Conservation (phyloP, 2,797 vertebrate species). For the Phrynocephalus forsythii region DNA sequence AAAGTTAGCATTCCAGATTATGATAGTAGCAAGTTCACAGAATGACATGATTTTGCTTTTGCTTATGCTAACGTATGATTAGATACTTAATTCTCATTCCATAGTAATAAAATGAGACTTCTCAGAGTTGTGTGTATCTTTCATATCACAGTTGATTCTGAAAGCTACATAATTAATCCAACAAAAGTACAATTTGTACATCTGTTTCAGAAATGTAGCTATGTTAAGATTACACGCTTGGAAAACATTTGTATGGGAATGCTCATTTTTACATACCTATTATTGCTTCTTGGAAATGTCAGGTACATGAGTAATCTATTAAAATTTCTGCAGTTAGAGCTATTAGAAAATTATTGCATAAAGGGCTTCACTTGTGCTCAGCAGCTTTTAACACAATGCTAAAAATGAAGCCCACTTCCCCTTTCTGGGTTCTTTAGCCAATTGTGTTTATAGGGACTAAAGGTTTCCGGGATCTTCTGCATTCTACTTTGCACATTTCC, state of each 20-base stretch:
- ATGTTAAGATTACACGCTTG: conserved; percentile 58
- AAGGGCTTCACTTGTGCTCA: conserved; percentile 62
- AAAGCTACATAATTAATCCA: conserved; percentile 47
- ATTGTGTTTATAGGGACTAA: conserved; percentile 49
- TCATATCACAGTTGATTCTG: conserved; percentile 44
- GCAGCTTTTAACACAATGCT: conserved; percentile 38
- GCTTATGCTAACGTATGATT: conserved; percentile 57
- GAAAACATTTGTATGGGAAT: conserved; percentile 41
- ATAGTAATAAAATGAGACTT: conserved; percentile 66
- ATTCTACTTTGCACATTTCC: conserved; percentile 63
- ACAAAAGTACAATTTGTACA: conserved; percentile 57
- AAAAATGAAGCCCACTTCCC: conserved; percentile 2
- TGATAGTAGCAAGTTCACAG: conserved; percentile 50
- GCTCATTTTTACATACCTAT: conserved; percentile 29
- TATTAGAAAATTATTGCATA: conserved; percentile 63
- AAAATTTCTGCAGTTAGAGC: conserved; percentile 60
- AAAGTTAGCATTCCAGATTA: conserved; percentile 26
- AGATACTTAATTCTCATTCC: conserved; percentile 45
- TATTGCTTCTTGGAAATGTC: conserved; percentile 47
- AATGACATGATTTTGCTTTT: conserved; percentile 56
- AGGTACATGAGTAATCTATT: conserved; percentile 47
- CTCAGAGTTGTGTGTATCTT: conserved; percentile 54
- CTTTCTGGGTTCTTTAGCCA: conserved; percentile 47
- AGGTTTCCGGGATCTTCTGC: conserved; percentile 55
- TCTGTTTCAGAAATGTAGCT: conserved; percentile 53